These are phyloP conservation scores for Coelopa frigida DNA, from an alignment of 1,140 invertebrate species.

Conservation along the genomic window DNA sequence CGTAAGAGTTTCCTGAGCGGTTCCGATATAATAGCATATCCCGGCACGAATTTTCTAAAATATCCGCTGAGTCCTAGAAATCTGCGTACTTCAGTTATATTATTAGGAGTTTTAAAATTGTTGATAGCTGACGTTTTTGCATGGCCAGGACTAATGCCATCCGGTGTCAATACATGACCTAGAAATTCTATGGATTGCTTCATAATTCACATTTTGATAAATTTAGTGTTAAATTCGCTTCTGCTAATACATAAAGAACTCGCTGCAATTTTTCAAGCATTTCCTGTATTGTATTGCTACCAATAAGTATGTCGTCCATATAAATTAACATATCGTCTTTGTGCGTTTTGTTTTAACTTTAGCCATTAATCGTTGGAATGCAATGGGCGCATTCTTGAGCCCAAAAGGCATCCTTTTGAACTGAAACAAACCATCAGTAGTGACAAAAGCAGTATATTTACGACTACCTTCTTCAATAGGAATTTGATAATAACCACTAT, in stretches of 20 bases:
- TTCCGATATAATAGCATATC: constrained; percentile 23
- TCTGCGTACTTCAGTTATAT: constrained; percentile 3
- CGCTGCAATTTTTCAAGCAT: constrained; percentile 1
- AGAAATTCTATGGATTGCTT: constrained; percentile 15
- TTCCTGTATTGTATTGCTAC: neutral
- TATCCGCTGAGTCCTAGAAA: constrained; percentile 21
- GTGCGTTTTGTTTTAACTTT: constrained; percentile 1
- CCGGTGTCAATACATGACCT: constrained; percentile 8
- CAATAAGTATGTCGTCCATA: constrained; percentile 15
- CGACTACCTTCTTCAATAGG: constrained; percentile 14
- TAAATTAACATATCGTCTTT: constrained; percentile 9
- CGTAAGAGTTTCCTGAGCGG: constrained; percentile 8
- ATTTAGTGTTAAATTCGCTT: constrained; percentile 43
- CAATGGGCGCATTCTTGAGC: constrained; percentile 23
- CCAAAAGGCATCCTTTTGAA: constrained; percentile 48
- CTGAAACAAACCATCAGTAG: constrained; percentile 43
- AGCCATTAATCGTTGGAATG: constrained; percentile 31
- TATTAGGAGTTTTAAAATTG: constrained; percentile 9
- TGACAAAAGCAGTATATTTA: constrained; percentile 40
- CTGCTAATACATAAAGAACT: neutral
- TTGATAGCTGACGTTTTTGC: constrained; percentile 17
- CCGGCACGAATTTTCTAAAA: constrained; percentile 23
- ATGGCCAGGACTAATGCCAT: constrained; percentile 13
- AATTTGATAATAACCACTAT: constrained; percentile 33
- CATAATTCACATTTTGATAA: constrained; percentile 42